Evolutionary conservation across 2,888 invertebrate species (phyloP), one percentile per base, ranked within the genome.

Genomic region (Gymnocheta viridis): DNA sequence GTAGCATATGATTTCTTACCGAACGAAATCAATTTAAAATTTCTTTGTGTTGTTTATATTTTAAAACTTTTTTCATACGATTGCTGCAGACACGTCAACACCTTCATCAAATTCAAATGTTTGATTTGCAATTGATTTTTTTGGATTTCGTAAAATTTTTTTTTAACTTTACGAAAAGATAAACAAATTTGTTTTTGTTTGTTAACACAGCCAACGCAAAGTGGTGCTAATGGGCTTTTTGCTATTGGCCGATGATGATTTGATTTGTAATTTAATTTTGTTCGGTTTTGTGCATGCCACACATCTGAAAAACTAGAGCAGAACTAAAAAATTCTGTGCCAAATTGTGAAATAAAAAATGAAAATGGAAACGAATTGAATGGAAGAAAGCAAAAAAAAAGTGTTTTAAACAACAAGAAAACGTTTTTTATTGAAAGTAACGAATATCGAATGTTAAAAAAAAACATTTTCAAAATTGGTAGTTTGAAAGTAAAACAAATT

Each of bases 281-380:
- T 72, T 60, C 4, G 47, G 22, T 35, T 49, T 17, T 22, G 17
- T 41, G 60, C 51, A 69, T 56, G 72, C 51, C 56, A 38, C 32
- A 73, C 47, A 47, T 24, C 66, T 38, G n/a, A 10, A 49, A 73
- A 73, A 73, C 66, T 80, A 67, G 80, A 73, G 80, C 73, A 80
- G 64, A 73, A 80, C 73, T 73, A 73, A 79, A 64, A 58, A 73
- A 60, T 60, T 73, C 73, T 67, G 66, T 80, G 73, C 66, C 60
- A 67, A 80, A 80, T 67, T 58, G 66, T 73, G 32, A 66, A 73
- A 49, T 66, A 41, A 72, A 70, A 78, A 79, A 64, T 54, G 69
- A 78, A 78, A 69, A 58, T 22, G 76, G 70, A 62, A 79, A 35
- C 24, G 38, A 62, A 44, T 29, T 22, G 51, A 41, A n/a, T n/a